Percentiles rank a stretch among this genome's conserved stretches.
phyloP scores from a whole-genome alignment of 2,797 vertebrate species.

The Tauraco hartlaubi region DNA sequence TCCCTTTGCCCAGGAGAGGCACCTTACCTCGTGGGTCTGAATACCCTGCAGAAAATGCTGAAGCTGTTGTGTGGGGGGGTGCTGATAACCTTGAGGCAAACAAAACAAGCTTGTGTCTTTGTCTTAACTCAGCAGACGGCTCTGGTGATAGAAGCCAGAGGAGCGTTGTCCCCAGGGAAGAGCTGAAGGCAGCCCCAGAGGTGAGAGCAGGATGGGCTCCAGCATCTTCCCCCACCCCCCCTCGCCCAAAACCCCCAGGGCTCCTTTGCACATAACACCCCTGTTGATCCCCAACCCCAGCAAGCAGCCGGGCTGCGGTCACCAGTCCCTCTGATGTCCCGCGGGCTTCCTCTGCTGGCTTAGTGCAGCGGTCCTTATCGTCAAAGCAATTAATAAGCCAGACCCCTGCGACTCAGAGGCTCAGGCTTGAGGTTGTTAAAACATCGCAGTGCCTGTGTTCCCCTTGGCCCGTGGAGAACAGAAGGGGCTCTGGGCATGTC shows the following conservation, averaged over 20 bases:
- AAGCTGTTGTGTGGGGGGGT: background rate
- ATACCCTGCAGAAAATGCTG: fast-evolving
- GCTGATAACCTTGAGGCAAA: background rate
- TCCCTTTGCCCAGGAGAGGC: background rate
- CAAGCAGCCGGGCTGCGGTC: background rate
- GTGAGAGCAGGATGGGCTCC: background rate
- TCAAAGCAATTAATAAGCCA: background rate
- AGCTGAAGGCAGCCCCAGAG: background rate
- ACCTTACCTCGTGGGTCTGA: background rate
- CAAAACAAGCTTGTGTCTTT: background rate
- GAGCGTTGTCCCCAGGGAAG: background rate
- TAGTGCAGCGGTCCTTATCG: background rate
- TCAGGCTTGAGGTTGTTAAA: background rate
- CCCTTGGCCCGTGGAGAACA: background rate
- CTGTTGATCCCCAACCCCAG: background rate
- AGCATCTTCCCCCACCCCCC: background rate
- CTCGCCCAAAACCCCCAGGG: background rate
- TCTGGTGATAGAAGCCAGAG: constrained; percentile 4
- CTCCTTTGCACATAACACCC: background rate
- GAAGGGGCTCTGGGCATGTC: background rate
- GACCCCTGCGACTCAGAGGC: background rate
- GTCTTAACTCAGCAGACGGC: background rate
- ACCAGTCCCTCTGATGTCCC: background rate
- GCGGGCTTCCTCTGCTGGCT: background rate
- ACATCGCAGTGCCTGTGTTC: background rate